Evolutionary conservation across 2,888 invertebrate genomes (phyloP).

Genomic region (Cheilosia vernalis): DNA sequence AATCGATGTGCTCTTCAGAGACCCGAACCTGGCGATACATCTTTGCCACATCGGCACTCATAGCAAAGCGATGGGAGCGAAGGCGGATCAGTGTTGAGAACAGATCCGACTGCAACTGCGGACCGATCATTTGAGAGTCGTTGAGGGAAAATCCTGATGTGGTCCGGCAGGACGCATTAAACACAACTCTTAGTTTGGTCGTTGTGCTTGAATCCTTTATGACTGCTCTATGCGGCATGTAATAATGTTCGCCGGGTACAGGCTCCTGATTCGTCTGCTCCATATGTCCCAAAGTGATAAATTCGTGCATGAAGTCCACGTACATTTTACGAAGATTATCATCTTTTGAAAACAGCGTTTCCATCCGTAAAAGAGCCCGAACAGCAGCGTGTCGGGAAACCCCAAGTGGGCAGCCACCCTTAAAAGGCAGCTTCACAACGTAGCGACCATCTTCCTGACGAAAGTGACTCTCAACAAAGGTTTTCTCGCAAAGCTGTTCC

Average conservation of each 20-base stretch:
- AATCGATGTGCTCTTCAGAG: neutral
- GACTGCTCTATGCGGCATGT: neutral
- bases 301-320: constrained; percentile 33
- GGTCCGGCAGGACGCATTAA: constrained; percentile 36
- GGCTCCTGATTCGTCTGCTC: constrained; percentile 7
- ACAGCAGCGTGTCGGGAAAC: constrained; percentile 22
- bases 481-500: constrained; percentile 16
- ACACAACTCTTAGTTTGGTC: constrained; percentile 32
- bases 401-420: constrained; percentile 16
- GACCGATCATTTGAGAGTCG: neutral
- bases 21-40: neutral
- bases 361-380: constrained; percentile 25
- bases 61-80: constrained; percentile 3
- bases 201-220: neutral
- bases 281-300: constrained; percentile 8
- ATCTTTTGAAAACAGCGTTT: constrained; percentile 18
- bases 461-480: constrained; percentile 7
- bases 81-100: constrained; percentile 6
- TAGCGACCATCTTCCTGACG: constrained; percentile 28
- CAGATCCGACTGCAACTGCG: constrained; percentile 45
- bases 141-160: constrained; percentile 20
- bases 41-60: neutral
- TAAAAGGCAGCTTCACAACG: constrained; percentile 38
- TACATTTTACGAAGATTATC: constrained; percentile 14
- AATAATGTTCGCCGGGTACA: constrained; percentile 19